Base-by-base conservation (phyloP, 2,888 invertebrate species). In the Pteria penguin region DNA sequence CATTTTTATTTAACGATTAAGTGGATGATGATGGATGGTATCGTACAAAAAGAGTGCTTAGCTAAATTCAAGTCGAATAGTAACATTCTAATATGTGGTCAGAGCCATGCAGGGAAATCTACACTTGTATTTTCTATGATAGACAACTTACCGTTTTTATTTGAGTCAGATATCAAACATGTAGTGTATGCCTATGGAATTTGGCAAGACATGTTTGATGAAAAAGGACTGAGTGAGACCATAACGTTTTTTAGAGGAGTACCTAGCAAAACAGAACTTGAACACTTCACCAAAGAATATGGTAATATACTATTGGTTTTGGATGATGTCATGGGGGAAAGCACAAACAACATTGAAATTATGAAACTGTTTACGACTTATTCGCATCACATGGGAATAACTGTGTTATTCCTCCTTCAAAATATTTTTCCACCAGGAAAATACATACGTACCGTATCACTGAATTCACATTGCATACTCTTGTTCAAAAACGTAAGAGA, bases 241-340 rank as follows among this genome's bases (percentile, higher is more conserved):
- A 61, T 77, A 1, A 62, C 52, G 18, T 73, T 73, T 55, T 31
- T 61, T 33, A 33, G 73, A 14, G 77, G 77, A 18, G 18, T 77
- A 14, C 77, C 73, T 1, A 31, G 65, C 24, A 73, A 77, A 18
- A 60, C 73, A 29, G 63, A 68, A 32, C 24, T 73, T 27, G 69
- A 73, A 45, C 58, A 69, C 69, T 63, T 57, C 26, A 36, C 70
- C 14, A 36, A 63, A 11, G 72, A 72, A 58, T 57, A 57, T n/a
- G 27, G 26, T n/a, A 63, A 63, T 52, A 72, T 57, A 52, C 52
- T 79, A 22, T 24, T 79, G 4, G 60, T 75, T 14, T 52, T 79
- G 1, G 79, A 79, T 54, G 77, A 77, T 61, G 55, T 77, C 14
- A 73, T 73, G 73, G 54, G 66, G 14, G 54, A 72, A 36, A 60